Evolutionary conservation across 2,797 vertebrate genomes (phyloP).

Genomic region (Sphaeramia orbicularis): DNA sequence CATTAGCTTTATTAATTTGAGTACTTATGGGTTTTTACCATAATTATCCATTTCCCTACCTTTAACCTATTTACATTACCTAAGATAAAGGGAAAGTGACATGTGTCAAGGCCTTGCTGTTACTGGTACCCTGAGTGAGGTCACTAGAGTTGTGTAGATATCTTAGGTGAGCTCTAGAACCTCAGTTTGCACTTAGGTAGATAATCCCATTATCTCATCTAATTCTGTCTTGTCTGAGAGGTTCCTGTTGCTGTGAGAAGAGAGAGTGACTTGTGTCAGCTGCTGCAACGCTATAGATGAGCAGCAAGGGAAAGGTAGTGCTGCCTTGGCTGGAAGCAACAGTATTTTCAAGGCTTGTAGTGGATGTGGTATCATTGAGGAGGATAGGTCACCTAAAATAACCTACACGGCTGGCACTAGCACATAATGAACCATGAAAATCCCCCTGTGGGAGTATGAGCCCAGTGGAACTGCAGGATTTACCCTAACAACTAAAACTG

Average conservation of each 20-base stretch:
- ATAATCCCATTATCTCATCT: constrained; percentile 85
- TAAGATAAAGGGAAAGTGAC: not conserved
- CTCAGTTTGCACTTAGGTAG: constrained; percentile 69
- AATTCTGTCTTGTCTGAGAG: constrained; percentile 79
- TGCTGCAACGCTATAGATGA: constrained; percentile 46
- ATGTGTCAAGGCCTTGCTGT: not conserved
- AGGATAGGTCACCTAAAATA: constrained; percentile 41
- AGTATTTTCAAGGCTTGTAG: constrained; percentile 16
- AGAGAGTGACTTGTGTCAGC: constrained; percentile 68
- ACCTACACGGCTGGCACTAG: constrained; percentile 40
- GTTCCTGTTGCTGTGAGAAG: constrained; percentile 72
- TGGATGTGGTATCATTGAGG: constrained; percentile 24
- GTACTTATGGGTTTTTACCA: not conserved
- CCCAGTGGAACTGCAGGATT: constrained; percentile 41
- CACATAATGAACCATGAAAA: constrained; percentile 40
- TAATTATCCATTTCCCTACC: too few relatives aligned
- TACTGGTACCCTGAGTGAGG: constrained; percentile 21
- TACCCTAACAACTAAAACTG: constrained; percentile 43
- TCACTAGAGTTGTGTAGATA: constrained; percentile 37
- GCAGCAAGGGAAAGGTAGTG: constrained; percentile 14
- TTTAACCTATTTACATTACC: too few relatives aligned
- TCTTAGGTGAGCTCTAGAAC: constrained; percentile 43
- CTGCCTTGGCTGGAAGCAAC: constrained; percentile 25
- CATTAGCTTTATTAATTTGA: not conserved
- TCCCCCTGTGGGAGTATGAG: constrained; percentile 22